Conservation (phyloP, 2,797 vertebrate genomes). For the Scarus forsteni region DNA sequence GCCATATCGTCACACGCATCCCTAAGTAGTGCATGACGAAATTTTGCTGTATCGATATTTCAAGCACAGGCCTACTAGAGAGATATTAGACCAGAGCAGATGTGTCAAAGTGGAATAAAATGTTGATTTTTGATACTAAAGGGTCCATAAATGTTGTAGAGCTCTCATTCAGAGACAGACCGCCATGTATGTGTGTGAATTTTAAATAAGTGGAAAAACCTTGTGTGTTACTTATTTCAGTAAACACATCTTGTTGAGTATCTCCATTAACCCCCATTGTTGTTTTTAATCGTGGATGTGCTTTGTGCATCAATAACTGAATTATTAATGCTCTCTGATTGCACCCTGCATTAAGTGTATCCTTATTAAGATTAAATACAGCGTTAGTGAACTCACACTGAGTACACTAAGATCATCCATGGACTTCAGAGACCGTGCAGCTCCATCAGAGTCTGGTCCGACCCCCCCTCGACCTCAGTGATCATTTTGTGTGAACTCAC, state of each 20-base stretch:
- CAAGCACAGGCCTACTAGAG: no score
- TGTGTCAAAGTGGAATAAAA: no score
- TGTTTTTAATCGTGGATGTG: neutral
- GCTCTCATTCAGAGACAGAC: no score
- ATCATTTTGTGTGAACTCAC: neutral
- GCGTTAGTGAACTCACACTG: neutral
- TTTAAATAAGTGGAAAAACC: neutral
- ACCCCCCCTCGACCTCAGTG: neutral
- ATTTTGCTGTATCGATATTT: no score
- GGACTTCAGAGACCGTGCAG: neutral
- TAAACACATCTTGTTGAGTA: neutral
- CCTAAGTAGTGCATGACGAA: no score
- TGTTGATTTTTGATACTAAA: no score
- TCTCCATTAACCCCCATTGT: neutral
- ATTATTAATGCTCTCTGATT: conserved; percentile 7
- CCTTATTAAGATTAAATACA: neutral
- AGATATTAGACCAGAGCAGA: no score
- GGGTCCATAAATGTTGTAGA: no score
- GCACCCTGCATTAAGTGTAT: neutral
- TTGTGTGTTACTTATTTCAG: neutral
- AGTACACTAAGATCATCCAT: no score
- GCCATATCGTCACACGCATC: no score
- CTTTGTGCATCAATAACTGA: neutral
- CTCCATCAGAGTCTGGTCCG: neutral
- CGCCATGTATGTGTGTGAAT: no score